These are phyloP conservation scores for Cyphomyrus plagiostoma DNA, from an alignment of 2,113 vertebrate genomes.

Conservation along the genomic window DNA sequence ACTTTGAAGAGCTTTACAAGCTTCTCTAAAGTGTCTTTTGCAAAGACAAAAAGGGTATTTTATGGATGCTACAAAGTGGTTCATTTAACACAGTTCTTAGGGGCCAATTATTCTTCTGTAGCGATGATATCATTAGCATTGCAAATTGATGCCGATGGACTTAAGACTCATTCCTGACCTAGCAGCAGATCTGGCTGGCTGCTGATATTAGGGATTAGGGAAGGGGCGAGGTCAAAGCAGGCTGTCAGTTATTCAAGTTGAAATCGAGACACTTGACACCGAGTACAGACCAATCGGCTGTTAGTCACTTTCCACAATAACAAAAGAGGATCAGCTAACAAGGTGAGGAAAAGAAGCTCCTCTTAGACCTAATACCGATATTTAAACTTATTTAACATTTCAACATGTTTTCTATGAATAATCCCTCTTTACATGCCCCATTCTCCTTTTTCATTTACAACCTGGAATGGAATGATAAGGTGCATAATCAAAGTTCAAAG, in stretches of 20 bases:
- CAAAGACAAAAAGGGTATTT: slow-evolving; percentile 49
- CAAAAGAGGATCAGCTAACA: slow-evolving; percentile 41
- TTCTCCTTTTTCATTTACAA: slow-evolving; percentile 66
- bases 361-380: background rate
- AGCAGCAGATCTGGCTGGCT: slow-evolving; percentile 51
- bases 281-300: slow-evolving; percentile 49
- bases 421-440: slow-evolving; percentile 58
- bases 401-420: slow-evolving; percentile 62
- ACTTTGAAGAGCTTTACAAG: slow-evolving; percentile 46
- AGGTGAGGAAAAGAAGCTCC: slow-evolving; percentile 35
- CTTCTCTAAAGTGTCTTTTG: slow-evolving; percentile 48
- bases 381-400: slow-evolving; percentile 28
- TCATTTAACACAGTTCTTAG: slow-evolving; percentile 55
- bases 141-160: slow-evolving; percentile 57
- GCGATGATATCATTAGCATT: slow-evolving; percentile 54
- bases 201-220: slow-evolving; percentile 31
- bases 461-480: slow-evolving; percentile 49
- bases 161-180: slow-evolving; percentile 63
- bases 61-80: slow-evolving; percentile 44
- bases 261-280: slow-evolving; percentile 31
- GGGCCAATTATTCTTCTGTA: slow-evolving; percentile 55
- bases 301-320: slow-evolving; percentile 29
- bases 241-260: slow-evolving; percentile 63
- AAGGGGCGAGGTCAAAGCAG: slow-evolving; percentile 31
- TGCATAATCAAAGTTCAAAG: slow-evolving; percentile 48